phyloP scores from a whole-genome alignment of 2,113 vertebrate species.

The Campylomormyrus tamandua region DNA sequence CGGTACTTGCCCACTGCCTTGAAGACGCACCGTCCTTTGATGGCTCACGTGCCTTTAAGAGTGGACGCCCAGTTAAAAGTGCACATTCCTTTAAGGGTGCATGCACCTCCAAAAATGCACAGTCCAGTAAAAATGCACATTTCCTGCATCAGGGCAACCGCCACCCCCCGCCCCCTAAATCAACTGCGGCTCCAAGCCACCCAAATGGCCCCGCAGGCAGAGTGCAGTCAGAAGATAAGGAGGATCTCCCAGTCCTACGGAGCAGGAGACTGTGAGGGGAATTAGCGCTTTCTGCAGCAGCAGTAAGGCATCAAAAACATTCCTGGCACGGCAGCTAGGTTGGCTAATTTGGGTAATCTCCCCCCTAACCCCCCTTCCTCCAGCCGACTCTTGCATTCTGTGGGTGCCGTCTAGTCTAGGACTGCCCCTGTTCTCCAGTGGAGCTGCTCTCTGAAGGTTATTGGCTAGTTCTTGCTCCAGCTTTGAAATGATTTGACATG shows the following conservation, averaged over 20 bases:
- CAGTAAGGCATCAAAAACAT: constrained; percentile 3
- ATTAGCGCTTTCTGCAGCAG: background rate
- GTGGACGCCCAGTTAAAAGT: background rate
- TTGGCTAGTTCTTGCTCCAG: background rate
- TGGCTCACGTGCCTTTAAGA: background rate
- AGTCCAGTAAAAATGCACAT: background rate
- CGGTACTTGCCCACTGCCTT: background rate
- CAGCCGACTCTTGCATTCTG: background rate
- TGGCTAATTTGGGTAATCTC: background rate
- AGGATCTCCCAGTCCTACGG: background rate
- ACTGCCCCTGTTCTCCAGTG: background rate
- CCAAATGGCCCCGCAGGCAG: background rate
- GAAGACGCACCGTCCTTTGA: background rate
- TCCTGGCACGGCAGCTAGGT: background rate
- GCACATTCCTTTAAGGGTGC: background rate
- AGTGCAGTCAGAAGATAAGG: background rate
- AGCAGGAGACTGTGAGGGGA: background rate
- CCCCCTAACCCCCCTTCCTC: background rate
- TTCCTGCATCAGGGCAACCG: background rate
- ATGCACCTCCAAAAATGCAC: background rate
- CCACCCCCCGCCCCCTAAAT: background rate
- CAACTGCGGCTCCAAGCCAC: background rate
- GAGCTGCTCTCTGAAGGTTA: background rate
- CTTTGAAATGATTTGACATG: background rate
- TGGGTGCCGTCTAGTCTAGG: background rate